phyloP scores from a whole-genome alignment of 2,113 vertebrate genomes.

The Nipponia nippon region DNA sequence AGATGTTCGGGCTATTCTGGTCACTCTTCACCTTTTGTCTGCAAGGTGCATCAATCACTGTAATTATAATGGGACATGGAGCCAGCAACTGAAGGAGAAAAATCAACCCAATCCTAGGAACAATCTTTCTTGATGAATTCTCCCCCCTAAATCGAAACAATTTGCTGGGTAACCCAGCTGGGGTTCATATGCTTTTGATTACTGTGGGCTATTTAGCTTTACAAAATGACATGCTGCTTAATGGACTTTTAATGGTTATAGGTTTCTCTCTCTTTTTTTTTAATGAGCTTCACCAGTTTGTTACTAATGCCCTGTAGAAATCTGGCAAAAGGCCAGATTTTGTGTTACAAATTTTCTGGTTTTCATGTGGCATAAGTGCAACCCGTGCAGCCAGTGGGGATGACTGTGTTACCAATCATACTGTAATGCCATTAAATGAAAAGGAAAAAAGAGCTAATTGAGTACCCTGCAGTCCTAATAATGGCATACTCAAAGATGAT shows the following conservation, averaged over 20 bases:
- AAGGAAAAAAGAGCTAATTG: conserved; percentile 34
- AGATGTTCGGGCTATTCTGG: conserved; percentile 76
- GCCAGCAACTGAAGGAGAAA: conserved; percentile 82
- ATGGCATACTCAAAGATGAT: not conserved
- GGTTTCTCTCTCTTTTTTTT: conserved; percentile 89
- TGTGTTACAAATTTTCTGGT: conserved; percentile 85
- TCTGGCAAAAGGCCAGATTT: conserved; percentile 88
- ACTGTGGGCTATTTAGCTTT: conserved; percentile 99
- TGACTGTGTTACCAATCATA: conserved; percentile 63
- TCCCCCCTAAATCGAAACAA: conserved; percentile 92
- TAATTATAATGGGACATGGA: conserved; percentile 82
- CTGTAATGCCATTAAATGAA: conserved; percentile 57
- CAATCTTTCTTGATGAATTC: conserved; percentile 97
- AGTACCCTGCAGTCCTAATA: conserved; percentile 50
- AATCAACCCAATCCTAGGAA: conserved; percentile 89
- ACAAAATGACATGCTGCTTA: conserved; percentile 99
- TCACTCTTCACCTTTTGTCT: conserved; percentile 82
- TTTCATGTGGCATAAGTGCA: conserved; percentile 78
- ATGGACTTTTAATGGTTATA: conserved; percentile 99
- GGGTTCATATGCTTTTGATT: conserved; percentile 99
- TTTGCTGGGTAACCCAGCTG: conserved; percentile 98
- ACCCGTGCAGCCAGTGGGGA: conserved; percentile 74
- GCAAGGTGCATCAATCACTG: conserved; percentile 80
- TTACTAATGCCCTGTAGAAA: conserved; percentile 98
- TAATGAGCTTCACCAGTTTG: conserved; percentile 99